Evolutionary conservation across 2,888 invertebrate genomes (phyloP).

Genomic region (Andrena praecox): DNA sequence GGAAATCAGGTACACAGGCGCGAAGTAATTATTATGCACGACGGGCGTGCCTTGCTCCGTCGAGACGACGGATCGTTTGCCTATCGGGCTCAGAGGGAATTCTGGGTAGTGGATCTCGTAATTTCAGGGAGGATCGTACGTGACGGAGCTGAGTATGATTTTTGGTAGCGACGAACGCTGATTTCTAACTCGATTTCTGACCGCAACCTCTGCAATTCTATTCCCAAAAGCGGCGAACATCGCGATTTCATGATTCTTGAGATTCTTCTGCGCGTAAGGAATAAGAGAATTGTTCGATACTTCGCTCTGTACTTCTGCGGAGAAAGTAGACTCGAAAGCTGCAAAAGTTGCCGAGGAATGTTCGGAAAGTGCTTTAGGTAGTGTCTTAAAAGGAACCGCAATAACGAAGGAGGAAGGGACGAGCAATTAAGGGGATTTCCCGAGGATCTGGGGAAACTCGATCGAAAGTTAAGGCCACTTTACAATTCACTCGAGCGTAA

Average conservation of each 20-base stretch:
- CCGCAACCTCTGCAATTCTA: too few relatives aligned
- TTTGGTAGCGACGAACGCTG: too few relatives aligned
- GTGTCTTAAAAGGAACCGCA: conserved; percentile 21
- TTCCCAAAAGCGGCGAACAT: too few relatives aligned
- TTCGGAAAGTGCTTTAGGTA: conserved; percentile 8
- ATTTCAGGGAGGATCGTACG: conserved; percentile 5
- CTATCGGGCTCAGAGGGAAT: background rate
- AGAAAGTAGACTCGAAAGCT: background rate
- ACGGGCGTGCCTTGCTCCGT: background rate
- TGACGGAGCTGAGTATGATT: too few relatives aligned
- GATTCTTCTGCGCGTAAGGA: background rate
- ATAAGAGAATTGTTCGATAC: background rate
- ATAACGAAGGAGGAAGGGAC: conserved; percentile 19
- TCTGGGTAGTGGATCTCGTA: conserved; percentile 1
- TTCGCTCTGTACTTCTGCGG: background rate
- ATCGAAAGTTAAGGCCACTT: conserved; percentile 52
- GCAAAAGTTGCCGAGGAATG: background rate
- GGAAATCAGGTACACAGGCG: conserved; percentile 21
- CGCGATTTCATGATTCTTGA: background rate
- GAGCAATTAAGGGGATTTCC: conserved; percentile 25
- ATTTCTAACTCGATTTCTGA: too few relatives aligned
- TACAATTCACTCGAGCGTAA: conserved; percentile 39
- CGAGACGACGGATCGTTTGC: conserved; percentile 12
- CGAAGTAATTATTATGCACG: conserved; percentile 28
- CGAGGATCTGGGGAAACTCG: conserved; percentile 43